Conservation (phyloP, 2,888 invertebrate genomes). For the Drosophila flavopinicola region DNA sequence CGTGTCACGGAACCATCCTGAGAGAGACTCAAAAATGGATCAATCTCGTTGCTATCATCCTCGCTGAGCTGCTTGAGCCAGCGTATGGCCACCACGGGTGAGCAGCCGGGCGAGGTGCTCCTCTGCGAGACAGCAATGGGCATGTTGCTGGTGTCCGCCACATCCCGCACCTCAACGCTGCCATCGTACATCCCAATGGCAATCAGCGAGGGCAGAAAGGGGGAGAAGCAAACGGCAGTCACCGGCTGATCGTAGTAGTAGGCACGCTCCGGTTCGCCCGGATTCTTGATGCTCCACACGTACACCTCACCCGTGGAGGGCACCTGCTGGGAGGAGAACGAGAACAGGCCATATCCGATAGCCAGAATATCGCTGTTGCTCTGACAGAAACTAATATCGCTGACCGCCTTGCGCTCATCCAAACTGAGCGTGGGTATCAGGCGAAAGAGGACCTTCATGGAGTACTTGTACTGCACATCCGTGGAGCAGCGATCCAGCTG, state of each 20-base stretch:
- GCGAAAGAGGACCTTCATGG: conserved; percentile 88
- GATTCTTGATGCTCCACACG: conserved; percentile 93
- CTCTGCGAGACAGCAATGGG: conserved; percentile 86
- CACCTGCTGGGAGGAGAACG: conserved; percentile 85
- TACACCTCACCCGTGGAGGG: conserved; percentile 87
- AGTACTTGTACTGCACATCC: conserved; percentile 88
- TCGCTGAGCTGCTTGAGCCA: conserved; percentile 85
- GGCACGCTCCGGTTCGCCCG: conserved; percentile 89
- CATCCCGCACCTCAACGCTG: conserved; percentile 88
- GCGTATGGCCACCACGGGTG: conserved; percentile 88
- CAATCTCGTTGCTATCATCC: conserved; percentile 83
- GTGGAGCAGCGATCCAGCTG: conserved; percentile 86
- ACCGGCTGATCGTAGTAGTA: conserved; percentile 88
- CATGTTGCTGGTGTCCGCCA: conserved; percentile 86
- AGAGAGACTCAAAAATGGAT: conserved; percentile 87
- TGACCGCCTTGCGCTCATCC: conserved; percentile 85
- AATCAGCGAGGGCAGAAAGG: conserved; percentile 88
- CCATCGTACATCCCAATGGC: conserved; percentile 91
- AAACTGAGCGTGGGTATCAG: conserved; percentile 85
- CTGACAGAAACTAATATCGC: conserved; percentile 88
- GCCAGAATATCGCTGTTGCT: conserved; percentile 89
- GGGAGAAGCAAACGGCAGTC: conserved; percentile 89
- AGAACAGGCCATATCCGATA: conserved; percentile 90
- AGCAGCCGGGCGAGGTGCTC: conserved; percentile 86
- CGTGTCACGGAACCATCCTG: conserved; percentile 88